Conservation (phyloP, 2,888 invertebrate species). For the Tetanocera ferruginea region DNA sequence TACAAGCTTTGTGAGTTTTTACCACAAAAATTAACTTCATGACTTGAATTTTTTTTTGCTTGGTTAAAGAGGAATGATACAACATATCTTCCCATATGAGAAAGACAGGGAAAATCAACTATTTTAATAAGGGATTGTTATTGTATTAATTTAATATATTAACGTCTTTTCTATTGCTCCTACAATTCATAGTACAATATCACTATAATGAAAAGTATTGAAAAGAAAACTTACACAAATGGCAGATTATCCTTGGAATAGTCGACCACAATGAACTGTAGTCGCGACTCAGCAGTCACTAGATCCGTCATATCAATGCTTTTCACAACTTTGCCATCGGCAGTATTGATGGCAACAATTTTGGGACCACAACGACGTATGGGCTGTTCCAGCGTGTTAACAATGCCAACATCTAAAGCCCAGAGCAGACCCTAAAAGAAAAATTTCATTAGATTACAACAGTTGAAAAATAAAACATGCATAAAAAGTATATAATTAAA, state of each 20-base stretch:
- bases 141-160: too few species aligned
- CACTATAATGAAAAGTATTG: background rate
- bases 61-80: too few species aligned
- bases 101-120: too few species aligned
- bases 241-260: slow-evolving; percentile 72
- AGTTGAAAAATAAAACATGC: background rate
- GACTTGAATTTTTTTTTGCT: too few species aligned
- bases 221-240: slow-evolving; percentile 65
- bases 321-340: slow-evolving; percentile 74
- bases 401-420: slow-evolving; percentile 75
- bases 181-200: background rate
- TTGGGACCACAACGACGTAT: slow-evolving; percentile 74
- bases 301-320: slow-evolving; percentile 73
- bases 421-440: slow-evolving; percentile 71
- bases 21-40: too few species aligned
- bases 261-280: slow-evolving; percentile 75
- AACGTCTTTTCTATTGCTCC: too few species aligned
- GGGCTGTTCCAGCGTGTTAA: slow-evolving; percentile 74
- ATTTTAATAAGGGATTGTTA: too few species aligned
- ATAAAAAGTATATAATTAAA: background rate
- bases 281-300: slow-evolving; percentile 71
- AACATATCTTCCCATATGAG: too few species aligned
- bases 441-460: slow-evolving; percentile 30
- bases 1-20: too few species aligned
- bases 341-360: slow-evolving; percentile 74